These are phyloP conservation scores for Cephalotes varians DNA, from an alignment of 2,888 invertebrate species.

Conservation along the genomic window DNA sequence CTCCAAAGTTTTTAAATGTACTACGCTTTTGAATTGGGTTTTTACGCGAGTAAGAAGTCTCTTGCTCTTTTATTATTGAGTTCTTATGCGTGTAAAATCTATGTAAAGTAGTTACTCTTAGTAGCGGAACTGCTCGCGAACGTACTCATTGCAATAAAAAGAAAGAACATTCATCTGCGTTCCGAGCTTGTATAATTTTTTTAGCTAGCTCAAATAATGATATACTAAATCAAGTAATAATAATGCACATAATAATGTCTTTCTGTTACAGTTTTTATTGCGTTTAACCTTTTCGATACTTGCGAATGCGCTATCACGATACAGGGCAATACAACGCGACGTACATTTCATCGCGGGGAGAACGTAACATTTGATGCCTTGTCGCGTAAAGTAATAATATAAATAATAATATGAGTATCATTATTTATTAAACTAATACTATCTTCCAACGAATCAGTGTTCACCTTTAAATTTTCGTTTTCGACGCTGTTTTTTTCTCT, in stretches of 20 bases:
- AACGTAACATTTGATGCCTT: too few species aligned
- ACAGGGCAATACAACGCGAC: too few species aligned
- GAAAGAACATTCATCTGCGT: conserved; percentile 50
- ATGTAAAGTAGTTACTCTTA: conserved; percentile 36
- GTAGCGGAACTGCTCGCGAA: conserved; percentile 62
- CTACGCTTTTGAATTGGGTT: not conserved
- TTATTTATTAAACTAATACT: too few species aligned
- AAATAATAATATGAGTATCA: too few species aligned
- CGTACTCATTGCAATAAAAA: conserved; percentile 60
- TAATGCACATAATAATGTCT: not conserved
- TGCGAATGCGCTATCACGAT: too few species aligned
- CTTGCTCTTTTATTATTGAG: conserved; percentile 6
- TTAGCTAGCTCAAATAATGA: not conserved
- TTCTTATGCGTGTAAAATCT: conserved; percentile 32
- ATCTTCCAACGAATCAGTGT: too few species aligned
- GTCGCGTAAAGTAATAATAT: too few species aligned
- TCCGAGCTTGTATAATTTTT: conserved; percentile 59
- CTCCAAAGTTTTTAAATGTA: conserved; percentile 31
- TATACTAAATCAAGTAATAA: too few species aligned
- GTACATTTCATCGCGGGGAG: too few species aligned
- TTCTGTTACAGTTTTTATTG: not conserved
- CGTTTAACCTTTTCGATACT: too few species aligned
- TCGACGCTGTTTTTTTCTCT: too few species aligned
- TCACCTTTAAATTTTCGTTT: too few species aligned
- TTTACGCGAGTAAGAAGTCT: not conserved